A percentile compares a stretch with the other conserved stretches of the same genome.
phyloP scores from a whole-genome alignment of 2,113 vertebrate species.

The Thymallus thymallus region DNA sequence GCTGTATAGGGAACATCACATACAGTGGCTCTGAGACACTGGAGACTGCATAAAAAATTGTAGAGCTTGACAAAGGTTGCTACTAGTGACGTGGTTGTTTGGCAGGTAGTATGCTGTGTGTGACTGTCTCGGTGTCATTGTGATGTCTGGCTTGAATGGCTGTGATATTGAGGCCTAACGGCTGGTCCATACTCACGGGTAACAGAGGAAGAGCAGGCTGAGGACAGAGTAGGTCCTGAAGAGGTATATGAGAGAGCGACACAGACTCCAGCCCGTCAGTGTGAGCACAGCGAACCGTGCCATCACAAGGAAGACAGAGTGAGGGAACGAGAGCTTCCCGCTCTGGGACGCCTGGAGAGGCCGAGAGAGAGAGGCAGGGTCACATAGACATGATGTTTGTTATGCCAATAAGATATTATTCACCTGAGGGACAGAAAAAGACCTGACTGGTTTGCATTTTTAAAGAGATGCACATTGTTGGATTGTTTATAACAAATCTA shows the following conservation, averaged over 20 bases:
- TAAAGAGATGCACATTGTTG: no score
- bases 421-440: not conserved
- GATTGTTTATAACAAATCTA: no score
- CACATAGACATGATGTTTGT: not conserved
- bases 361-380: not conserved
- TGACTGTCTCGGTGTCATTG: not conserved
- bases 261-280: constrained; percentile 93
- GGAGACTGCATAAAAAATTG: no score
- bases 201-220: constrained; percentile 96
- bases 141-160: not conserved
- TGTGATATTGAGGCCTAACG: not conserved
- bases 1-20: no score
- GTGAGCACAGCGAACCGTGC: constrained; percentile 94
- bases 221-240: constrained; percentile 95
- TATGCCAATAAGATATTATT: not conserved
- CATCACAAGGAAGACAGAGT: constrained; percentile 88
- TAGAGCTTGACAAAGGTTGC: not conserved
- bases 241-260: constrained; percentile 92
- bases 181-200: constrained; percentile 84
- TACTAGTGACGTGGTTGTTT: not conserved
- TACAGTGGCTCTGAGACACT: no score
- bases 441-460: not conserved
- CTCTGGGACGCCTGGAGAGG: constrained; percentile 88
- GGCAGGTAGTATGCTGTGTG: not conserved
- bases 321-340: constrained; percentile 90